Evolutionary conservation across 2,888 invertebrate genomes (phyloP), one percentile per base, ranked within the genome.

Genomic region (Agonopterix heracliana): DNA sequence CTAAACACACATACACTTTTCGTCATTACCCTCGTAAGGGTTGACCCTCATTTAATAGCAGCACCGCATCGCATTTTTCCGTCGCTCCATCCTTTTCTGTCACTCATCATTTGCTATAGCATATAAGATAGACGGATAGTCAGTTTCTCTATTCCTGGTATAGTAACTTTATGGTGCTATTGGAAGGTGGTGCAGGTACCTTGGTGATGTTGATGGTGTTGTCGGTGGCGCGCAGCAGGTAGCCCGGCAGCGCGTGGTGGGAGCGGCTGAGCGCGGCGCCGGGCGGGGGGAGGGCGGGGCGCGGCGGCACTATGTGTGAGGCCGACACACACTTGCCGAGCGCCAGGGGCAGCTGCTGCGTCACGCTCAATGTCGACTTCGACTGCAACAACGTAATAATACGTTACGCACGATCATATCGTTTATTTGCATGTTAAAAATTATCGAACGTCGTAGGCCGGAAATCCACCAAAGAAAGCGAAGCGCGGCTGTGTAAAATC

Each of bases 281-380:
- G 50, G 64, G 47, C 56, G 55, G 40, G 46, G 55, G 45, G 56
- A 5, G 26, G 26, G 64, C 48, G 56, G 55, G 40, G 47, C 54
- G 52, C 49, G 56, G 52, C 44, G 56, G 34, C 71, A 65, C n/a
- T 54, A 86, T 64, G 62, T 84, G 82, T 1, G 71, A 61, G n/a
- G 86, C 87, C 34, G 89, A 89, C 67, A 85, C 78, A 55, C 89
- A 89, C 75, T 88, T 87, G 72, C 82, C 85, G 85, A 75, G 38
- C 74, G 73, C 13, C 49, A 50, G 45, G 45, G 38, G 40, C 41
- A 44, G 8, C 48, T 48, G 46, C 13, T 7, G 4, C 34, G 11
- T 26, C 9, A 73, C 48, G 3, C 64, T 51, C 41, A 64, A 69
- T 57, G 59, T 68, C 0, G 80, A 81, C 40, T 63, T 64, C 0